phyloP scores from a whole-genome alignment of 2,797 vertebrate genomes.

The Micropoecilia bifurca region DNA sequence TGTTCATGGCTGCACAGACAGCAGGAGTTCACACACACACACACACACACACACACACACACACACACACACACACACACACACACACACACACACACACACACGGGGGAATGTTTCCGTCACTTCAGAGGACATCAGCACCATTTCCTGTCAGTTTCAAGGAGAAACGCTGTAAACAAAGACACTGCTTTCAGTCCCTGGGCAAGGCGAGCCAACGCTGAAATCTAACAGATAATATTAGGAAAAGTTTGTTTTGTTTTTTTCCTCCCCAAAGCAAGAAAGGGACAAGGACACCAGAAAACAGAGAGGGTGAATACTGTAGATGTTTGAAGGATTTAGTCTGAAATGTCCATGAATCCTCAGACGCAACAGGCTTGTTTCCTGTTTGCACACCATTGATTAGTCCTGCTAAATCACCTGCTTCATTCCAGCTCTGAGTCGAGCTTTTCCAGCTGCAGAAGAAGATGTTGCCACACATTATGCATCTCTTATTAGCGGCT shows the following conservation, averaged over 20 bases:
- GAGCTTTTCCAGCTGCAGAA: not conserved
- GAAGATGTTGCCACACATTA: not conserved
- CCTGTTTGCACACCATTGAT: not conserved
- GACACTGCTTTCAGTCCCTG: not conserved
- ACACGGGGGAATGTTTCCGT: constrained; percentile 18
- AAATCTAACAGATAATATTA: not conserved
- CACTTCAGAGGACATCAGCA: constrained; percentile 24
- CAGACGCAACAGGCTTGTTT: not conserved
- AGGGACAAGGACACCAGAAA: not conserved
- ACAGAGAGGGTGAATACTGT: not conserved
- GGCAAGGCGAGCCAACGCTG: not conserved
- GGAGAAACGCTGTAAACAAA: constrained; percentile 1
- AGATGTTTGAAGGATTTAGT: not conserved
- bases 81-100: constrained; percentile 11
- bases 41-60: not conserved
- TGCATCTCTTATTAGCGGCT: not conserved
- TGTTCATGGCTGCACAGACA: constrained; percentile 48
- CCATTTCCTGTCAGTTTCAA: constrained; percentile 34
- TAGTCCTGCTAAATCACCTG: not conserved
- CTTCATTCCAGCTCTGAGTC: not conserved
- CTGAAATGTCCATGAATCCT: not conserved
- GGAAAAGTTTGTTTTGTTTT: not conserved
- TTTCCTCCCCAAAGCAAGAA: not conserved
- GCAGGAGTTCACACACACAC: constrained; percentile 23
- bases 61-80: constrained; percentile 17